Percentiles rank a stretch among this genome's conserved stretches.
These are phyloP conservation scores for Virgularia gustaviana DNA, from an alignment of 92 coral and sea anemone species.

Conservation along the genomic window DNA sequence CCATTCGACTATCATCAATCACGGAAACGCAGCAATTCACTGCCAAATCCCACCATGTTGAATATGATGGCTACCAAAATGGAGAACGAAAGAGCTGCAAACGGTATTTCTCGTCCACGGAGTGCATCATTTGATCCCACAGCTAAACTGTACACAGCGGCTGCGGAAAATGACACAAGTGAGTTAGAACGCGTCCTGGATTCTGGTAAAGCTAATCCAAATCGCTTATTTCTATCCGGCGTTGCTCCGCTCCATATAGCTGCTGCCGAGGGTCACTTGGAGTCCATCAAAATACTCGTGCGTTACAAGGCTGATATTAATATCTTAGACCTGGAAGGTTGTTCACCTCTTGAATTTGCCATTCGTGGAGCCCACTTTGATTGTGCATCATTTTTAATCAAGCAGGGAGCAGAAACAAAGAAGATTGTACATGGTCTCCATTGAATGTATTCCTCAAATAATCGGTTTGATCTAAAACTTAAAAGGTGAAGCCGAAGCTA, in stretches of 20 bases:
- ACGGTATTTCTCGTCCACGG: slow-evolving; percentile 55
- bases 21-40: slow-evolving; percentile 18
- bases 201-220: slow-evolving; percentile 64
- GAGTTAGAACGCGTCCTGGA: slow-evolving; percentile 61
- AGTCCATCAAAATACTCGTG: slow-evolving; percentile 62
- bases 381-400: slow-evolving; percentile 84
- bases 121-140: slow-evolving; percentile 90
- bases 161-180: slow-evolving; percentile 72
- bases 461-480: not conserved
- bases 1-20: no score
- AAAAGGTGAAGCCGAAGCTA: no score
- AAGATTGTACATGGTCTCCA: slow-evolving; percentile 77
- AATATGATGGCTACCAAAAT: slow-evolving; percentile 13
- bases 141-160: slow-evolving; percentile 74
- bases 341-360: slow-evolving; percentile 90
- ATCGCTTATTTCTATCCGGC: slow-evolving; percentile 79
- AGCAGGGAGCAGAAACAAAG: slow-evolving; percentile 84
- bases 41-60: slow-evolving; percentile 21
- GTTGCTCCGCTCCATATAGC: slow-evolving; percentile 84
- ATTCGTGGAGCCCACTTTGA: slow-evolving; percentile 94
- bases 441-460: not conserved
- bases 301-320: slow-evolving; percentile 70
- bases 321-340: slow-evolving; percentile 66
- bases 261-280: slow-evolving; percentile 84
- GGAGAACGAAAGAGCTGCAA: slow-evolving; percentile 35